These are phyloP conservation scores for Phaonia tiefii DNA, from an alignment of 2,888 invertebrate species.

Conservation along the genomic window DNA sequence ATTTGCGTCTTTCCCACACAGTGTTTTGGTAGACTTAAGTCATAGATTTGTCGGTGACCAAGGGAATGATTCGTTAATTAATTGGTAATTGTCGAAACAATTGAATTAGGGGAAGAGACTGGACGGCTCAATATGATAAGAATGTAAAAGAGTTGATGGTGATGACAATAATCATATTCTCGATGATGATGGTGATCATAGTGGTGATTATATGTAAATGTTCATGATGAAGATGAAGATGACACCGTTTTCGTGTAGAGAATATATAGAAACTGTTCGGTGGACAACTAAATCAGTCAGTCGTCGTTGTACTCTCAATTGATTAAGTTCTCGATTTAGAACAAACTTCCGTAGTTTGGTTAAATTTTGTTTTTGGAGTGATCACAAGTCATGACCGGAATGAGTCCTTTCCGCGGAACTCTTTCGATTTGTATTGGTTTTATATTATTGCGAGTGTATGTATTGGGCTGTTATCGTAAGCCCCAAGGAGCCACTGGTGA, in stretches of 20 bases:
- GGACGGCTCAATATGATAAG: too few relatives aligned
- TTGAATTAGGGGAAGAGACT: slow-evolving; percentile 28
- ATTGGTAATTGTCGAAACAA: slow-evolving; percentile 51
- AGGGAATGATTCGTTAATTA: slow-evolving; percentile 9
- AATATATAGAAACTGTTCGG: slow-evolving; percentile 24
- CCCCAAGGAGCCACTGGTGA: slow-evolving; percentile 81
- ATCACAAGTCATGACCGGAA: background rate
- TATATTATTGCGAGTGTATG: background rate
- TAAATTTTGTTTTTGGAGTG: background rate
- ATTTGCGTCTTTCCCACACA: slow-evolving; percentile 55
- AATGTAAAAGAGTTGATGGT: too few relatives aligned
- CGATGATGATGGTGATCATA: background rate
- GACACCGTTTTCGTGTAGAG: slow-evolving; percentile 44
- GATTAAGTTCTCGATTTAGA: slow-evolving; percentile 28
- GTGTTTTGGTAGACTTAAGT: slow-evolving; percentile 34
- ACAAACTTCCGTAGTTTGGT: slow-evolving; percentile 36
- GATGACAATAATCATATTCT: background rate
- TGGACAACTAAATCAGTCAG: slow-evolving; percentile 24
- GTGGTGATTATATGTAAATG: too few relatives aligned
- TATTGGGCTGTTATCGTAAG: slow-evolving; percentile 80
- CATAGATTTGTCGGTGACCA: background rate
- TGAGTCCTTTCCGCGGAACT: background rate
- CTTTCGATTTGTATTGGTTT: background rate
- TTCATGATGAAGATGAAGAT: slow-evolving; percentile 6
- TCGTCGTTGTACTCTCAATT: slow-evolving; percentile 34